Conservation (phyloP, 2,888 invertebrate genomes). For the Elmis aenea region DNA sequence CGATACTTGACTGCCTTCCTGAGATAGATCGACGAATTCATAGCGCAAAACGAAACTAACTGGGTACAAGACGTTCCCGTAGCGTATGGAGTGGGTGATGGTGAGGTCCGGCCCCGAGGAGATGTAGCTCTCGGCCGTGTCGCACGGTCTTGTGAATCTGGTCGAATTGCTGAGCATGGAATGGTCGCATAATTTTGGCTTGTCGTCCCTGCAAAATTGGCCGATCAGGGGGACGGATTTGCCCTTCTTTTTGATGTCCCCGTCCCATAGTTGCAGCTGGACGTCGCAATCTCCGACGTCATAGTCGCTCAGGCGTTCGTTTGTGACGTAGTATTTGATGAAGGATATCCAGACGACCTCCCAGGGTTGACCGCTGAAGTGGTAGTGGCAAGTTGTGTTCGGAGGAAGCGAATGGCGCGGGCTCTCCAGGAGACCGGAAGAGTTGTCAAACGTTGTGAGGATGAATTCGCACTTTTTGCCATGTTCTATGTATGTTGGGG, state of each 20-base stretch:
- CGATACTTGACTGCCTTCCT: conserved; percentile 60
- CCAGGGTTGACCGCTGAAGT: conserved; percentile 67
- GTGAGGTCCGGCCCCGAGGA: conserved; percentile 71
- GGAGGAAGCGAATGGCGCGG: conserved; percentile 74
- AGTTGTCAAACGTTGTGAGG: conserved; percentile 67
- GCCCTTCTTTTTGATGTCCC: conserved; percentile 48
- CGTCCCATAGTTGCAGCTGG: conserved; percentile 71
- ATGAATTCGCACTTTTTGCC: conserved; percentile 73
- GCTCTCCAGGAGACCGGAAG: conserved; percentile 68
- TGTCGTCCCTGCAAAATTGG: conserved; percentile 72
- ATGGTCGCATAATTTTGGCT: conserved; percentile 70
- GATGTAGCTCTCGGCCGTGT: conserved; percentile 69
- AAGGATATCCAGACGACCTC: conserved; percentile 82
- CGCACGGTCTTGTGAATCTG: conserved; percentile 66
- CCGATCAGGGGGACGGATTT: conserved; percentile 55
- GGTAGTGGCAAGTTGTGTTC: conserved; percentile 77
- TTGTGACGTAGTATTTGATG: conserved; percentile 73
- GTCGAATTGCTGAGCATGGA: conserved; percentile 67
- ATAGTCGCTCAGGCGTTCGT: conserved; percentile 56
- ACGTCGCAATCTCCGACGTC: conserved; percentile 70
- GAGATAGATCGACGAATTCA: conserved; percentile 74
- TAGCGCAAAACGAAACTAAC: conserved; percentile 73
- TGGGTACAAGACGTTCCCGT: conserved; percentile 75
- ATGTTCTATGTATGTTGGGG: conserved; percentile 68
- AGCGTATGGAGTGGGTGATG: conserved; percentile 68